A percentile compares a stretch with the other conserved stretches of the same genome.
Evolutionary conservation across 2,797 vertebrate genomes (phyloP).

Genomic region (Varecia variegata): DNA sequence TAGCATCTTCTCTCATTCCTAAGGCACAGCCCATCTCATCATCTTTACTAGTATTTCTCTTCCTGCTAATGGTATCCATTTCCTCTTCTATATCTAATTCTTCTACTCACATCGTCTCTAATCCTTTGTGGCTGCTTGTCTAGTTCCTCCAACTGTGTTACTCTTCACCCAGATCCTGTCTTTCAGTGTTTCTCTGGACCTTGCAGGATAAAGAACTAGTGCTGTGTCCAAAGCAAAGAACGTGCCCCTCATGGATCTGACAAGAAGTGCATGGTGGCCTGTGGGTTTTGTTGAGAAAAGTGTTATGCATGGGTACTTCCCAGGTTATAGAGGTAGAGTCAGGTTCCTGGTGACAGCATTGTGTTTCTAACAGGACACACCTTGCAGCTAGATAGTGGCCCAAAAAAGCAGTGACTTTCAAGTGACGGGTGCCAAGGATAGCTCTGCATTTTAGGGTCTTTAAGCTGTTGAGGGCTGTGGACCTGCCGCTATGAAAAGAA

Average conservation of each 20-base stretch:
- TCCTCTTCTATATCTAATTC: constrained; percentile 88
- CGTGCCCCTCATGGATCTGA: constrained; percentile 89
- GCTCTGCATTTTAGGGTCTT: constrained; percentile 91
- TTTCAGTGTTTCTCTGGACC: constrained; percentile 92
- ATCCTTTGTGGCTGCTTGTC: constrained; percentile 86
- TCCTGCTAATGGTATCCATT: constrained; percentile 61
- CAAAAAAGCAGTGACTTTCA: constrained; percentile 88
- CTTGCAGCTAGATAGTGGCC: constrained; percentile 90
- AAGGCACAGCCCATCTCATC: constrained; percentile 89
- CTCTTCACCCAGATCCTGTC: constrained; percentile 89
- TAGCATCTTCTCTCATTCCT: constrained; percentile 92
- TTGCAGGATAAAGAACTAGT: constrained; percentile 92
- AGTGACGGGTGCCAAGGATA: constrained; percentile 84
- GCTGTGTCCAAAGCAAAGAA: constrained; percentile 93
- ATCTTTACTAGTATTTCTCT: constrained; percentile 72
- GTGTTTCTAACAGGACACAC: constrained; percentile 81
- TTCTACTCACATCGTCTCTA: constrained; percentile 93
- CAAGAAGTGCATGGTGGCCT: constrained; percentile 89
- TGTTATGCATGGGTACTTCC: constrained; percentile 90
- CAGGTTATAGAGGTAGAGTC: constrained; percentile 91
- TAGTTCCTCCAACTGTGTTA: constrained; percentile 89
- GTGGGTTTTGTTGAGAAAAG: constrained; percentile 91
- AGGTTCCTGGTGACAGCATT: constrained; percentile 72
- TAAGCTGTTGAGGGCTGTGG: constrained; percentile 82
- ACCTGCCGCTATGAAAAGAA: neutral